Percentiles rank a stretch among this genome's conserved stretches.
Conservation (phyloP, 2,797 vertebrate species). For the Lepidocolaptes lacrymiger region DNA sequence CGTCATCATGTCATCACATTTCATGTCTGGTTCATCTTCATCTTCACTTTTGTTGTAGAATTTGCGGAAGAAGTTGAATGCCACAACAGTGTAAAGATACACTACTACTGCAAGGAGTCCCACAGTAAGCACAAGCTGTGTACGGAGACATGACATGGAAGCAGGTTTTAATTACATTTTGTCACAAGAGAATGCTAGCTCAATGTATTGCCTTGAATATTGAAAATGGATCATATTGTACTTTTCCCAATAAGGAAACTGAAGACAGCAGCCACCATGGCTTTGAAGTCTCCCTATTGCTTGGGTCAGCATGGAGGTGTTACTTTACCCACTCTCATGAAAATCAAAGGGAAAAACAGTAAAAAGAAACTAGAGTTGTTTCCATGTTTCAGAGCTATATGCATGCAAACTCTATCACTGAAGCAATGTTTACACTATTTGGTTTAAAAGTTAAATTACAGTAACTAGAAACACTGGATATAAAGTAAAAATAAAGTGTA, state of each 20-base stretch:
- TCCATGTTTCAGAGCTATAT: not conserved
- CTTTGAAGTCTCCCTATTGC: not conserved
- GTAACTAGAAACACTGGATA: not conserved
- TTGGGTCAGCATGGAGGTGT: not conserved
- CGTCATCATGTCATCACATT: slow-evolving; percentile 99
- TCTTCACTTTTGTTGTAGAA: slow-evolving; percentile 99
- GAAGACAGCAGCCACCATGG: not conserved
- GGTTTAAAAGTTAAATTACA: not conserved
- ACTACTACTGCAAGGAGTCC: slow-evolving; percentile 96
- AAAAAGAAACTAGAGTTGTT: not conserved
- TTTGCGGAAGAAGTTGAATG: slow-evolving; percentile 99
- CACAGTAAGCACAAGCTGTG: slow-evolving; percentile 92
- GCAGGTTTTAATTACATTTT: not conserved
- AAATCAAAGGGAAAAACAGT: not conserved
- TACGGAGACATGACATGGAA: not conserved
- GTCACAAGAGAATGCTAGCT: not conserved
- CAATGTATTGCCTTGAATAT: not conserved
- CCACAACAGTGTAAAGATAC: slow-evolving; percentile 97
- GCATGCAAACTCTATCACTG: not conserved
- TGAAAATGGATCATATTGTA: not conserved
- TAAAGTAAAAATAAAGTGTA: not conserved
- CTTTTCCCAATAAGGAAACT: not conserved
- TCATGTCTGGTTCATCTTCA: slow-evolving; percentile 97
- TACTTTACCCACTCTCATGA: not conserved
- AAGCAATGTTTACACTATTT: not conserved